Base-by-base conservation (phyloP, 2,888 invertebrate genomes). In the Noctua fimbriata region DNA sequence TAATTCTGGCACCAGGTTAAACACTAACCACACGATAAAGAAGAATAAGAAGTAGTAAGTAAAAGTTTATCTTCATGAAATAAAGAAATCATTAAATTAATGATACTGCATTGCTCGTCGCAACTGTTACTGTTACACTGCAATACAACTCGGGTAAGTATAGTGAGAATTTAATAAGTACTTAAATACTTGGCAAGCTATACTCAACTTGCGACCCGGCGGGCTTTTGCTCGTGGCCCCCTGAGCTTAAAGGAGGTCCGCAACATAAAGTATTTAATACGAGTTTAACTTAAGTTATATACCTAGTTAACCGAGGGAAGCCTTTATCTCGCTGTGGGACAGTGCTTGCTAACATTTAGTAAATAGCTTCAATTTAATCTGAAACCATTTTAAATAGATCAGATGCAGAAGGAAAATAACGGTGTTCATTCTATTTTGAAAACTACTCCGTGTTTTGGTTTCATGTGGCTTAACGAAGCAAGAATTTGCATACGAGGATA, bases 261-360 rank as follows among this genome's bases (percentile, higher is more conserved):
- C 84, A 84, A 86, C 87, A 86, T 79, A 86, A 84, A 84, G 84
- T 84, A 86, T 84, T 86, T 84, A 84, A 79, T 84, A 86, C 84
- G 55, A 84, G 87, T 84, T 84, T 87, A 86, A 83, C 83, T 79
- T 75, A 86, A 86, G 66, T 84, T 86, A 86, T 85, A 70, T 58
- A 86, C 69, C 83, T 79, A 84, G 87, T 75, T 86, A 70, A 84
- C 72, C 74, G 28, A 69, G 58, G 41, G 52, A 28, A 86, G 78
- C 78, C 83, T 86, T 82, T 82, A 86, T 84, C 87, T 60, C 72
- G 69, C 58, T 52, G 52, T 76, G 69, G 78, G 83, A 83, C 74
- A 70, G 32, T 65, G 67, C 66, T 52, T 32, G 28, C 58, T 81
- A 65, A 71, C 49, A 60, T 70, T 71, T 9, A 63, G 67, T 49